A percentile compares a stretch with the other conserved stretches of the same genome.
phyloP scores from a whole-genome alignment of 2,888 invertebrate species.

The Hypena proboscidalis region DNA sequence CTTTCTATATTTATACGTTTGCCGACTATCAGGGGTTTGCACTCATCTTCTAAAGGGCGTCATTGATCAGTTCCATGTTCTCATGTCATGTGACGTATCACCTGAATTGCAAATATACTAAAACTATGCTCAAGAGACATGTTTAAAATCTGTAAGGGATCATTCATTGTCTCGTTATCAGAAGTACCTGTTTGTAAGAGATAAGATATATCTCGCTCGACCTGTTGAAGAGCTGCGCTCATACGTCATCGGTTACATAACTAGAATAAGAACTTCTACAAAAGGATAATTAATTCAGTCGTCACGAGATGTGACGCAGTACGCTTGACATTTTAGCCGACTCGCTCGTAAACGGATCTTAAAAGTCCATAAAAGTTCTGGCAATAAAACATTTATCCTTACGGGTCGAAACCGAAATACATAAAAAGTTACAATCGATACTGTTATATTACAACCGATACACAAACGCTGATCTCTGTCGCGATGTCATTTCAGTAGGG shows the following conservation, averaged over 20 bases:
- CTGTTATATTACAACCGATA: not conserved
- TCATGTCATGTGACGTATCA: too few relatives aligned
- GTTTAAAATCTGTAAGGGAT: constrained; percentile 32
- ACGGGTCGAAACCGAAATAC: not conserved
- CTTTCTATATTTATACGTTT: too few relatives aligned
- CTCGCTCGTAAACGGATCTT: constrained; percentile 30
- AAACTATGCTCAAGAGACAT: constrained; percentile 5
- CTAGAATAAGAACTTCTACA: constrained; percentile 34
- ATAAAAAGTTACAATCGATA: constrained; percentile 4
- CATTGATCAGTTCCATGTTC: too few relatives aligned
- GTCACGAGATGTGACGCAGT: constrained; percentile 50
- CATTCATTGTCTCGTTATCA: constrained; percentile 32
- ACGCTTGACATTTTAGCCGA: constrained; percentile 21
- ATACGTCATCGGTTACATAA: constrained; percentile 51
- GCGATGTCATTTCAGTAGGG: too few relatives aligned
- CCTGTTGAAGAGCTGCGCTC: constrained; percentile 44
- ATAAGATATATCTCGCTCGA: constrained; percentile 55
- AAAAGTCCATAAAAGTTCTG: constrained; percentile 15
- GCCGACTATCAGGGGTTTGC: too few relatives aligned
- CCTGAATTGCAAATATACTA: not conserved
- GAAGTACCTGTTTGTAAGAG: constrained; percentile 46
- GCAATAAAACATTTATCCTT: constrained; percentile 23
- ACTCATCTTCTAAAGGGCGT: too few relatives aligned
- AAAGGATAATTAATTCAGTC: constrained; percentile 47
- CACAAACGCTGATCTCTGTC: not conserved